These are phyloP conservation scores for Tortrix viridana DNA, from an alignment of 2,888 invertebrate species.

Conservation along the genomic window DNA sequence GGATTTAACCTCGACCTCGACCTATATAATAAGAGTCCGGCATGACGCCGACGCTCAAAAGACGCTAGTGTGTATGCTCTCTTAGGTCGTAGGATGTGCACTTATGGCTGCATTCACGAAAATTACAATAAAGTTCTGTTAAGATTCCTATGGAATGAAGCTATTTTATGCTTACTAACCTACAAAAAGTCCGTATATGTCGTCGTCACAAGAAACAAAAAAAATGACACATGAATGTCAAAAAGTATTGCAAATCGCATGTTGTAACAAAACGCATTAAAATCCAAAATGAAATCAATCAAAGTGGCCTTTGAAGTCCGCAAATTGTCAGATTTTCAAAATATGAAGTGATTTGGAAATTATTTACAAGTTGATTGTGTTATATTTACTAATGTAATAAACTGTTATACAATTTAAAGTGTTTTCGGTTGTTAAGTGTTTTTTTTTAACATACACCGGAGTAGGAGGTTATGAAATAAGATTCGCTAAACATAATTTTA, in stretches of 20 bases:
- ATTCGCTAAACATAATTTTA: slow-evolving; percentile 46
- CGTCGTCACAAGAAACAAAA: not conserved
- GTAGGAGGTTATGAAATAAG: slow-evolving; percentile 71
- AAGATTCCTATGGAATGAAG: too few species aligned
- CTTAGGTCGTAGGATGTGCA: too few species aligned
- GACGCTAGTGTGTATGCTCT: too few species aligned
- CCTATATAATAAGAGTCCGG: too few species aligned
- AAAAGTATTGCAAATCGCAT: not conserved
- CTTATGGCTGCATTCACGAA: too few species aligned
- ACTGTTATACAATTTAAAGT: slow-evolving; percentile 48
- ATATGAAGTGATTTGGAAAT: slow-evolving; percentile 72
- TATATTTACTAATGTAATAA: slow-evolving; percentile 58
- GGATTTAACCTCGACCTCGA: too few species aligned
- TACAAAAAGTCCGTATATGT: not conserved
- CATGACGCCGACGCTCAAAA: too few species aligned
- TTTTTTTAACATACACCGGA: slow-evolving; percentile 57
- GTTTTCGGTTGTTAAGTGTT: slow-evolving; percentile 51
- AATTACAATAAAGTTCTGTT: too few species aligned
- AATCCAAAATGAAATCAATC: slow-evolving; percentile 50
- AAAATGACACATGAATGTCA: not conserved
- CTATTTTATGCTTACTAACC: not conserved
- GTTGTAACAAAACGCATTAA: slow-evolving; percentile 25
- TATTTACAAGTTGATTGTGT: slow-evolving; percentile 78
- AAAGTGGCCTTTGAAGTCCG: slow-evolving; percentile 58
- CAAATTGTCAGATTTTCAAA: slow-evolving; percentile 66